Evolutionary conservation across 2,113 vertebrate species (phyloP).

Genomic region (Drymodes brunneopygia): DNA sequence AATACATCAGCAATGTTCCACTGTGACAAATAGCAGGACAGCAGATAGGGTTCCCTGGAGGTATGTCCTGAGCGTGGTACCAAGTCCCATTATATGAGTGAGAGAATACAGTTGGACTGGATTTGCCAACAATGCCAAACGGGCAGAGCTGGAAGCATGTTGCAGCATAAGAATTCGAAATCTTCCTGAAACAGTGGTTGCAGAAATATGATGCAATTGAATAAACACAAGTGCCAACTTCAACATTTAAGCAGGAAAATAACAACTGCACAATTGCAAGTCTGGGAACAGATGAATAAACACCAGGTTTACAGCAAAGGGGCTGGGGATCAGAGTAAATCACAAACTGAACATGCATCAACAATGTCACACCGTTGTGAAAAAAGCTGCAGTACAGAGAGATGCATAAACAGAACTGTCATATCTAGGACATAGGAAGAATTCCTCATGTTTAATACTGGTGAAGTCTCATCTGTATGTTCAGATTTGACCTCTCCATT

Average conservation of each 20-base stretch:
- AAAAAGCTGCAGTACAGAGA: not conserved
- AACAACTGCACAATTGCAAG: not conserved
- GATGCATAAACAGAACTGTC: slow-evolving; percentile 22
- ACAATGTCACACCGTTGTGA: not conserved
- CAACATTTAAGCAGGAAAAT: not conserved
- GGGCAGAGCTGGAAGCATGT: not conserved
- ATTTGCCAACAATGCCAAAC: not conserved
- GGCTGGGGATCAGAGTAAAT: not conserved
- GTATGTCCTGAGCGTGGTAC: not conserved
- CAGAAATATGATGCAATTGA: not conserved
- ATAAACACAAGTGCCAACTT: not conserved
- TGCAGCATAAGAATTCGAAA: not conserved
- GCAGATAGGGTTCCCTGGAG: not conserved
- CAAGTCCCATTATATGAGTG: not conserved
- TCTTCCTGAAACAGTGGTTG: not conserved
- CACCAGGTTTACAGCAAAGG: not conserved
- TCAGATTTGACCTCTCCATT: not conserved
- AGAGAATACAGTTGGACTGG: not conserved
- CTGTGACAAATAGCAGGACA: not conserved
- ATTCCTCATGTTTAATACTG: not conserved
- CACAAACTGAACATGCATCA: not conserved
- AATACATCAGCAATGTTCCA: not conserved
- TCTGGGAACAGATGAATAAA: not conserved
- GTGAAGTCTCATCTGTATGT: not conserved
- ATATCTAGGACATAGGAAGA: not conserved